Evolutionary conservation across 2,113 vertebrate species (phyloP).

Genomic region (Siniperca knerii): DNA sequence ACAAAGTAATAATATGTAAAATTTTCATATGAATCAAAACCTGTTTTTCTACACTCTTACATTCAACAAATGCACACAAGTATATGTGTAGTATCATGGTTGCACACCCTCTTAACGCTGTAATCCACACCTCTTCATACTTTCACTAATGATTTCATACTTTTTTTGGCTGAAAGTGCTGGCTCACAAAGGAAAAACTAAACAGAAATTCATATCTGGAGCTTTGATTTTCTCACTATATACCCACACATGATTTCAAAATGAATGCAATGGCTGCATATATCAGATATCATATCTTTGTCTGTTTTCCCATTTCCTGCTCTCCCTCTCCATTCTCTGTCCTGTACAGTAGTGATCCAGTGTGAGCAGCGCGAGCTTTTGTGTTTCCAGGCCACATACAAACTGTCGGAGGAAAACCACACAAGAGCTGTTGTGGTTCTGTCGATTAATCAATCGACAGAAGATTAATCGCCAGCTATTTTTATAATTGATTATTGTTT

Average conservation of each 20-base stretch:
- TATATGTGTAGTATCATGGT: background rate
- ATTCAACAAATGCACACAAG: conserved; percentile 4
- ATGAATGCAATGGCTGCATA: background rate
- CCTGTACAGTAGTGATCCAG: background rate
- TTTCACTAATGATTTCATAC: background rate
- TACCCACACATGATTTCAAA: background rate
- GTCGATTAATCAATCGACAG: background rate
- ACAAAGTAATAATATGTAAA: conserved; percentile 10
- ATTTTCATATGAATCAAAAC: conserved; percentile 31
- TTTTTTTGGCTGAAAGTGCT: background rate
- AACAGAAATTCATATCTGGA: background rate
- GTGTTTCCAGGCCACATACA: background rate
- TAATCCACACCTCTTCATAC: background rate
- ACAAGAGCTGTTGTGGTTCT: too few species aligned
- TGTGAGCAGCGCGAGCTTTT: background rate
- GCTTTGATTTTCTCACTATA: background rate
- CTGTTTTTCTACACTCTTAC: background rate
- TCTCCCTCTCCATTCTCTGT: background rate
- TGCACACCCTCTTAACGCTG: background rate
- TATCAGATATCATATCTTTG: background rate
- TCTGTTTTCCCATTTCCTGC: background rate
- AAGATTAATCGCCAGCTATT: background rate
- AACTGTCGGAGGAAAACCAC: background rate
- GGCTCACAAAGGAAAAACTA: background rate
- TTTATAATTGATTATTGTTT: background rate